Conservation (phyloP, 1,140 invertebrate genomes). For the Trichoplusia ni region DNA sequence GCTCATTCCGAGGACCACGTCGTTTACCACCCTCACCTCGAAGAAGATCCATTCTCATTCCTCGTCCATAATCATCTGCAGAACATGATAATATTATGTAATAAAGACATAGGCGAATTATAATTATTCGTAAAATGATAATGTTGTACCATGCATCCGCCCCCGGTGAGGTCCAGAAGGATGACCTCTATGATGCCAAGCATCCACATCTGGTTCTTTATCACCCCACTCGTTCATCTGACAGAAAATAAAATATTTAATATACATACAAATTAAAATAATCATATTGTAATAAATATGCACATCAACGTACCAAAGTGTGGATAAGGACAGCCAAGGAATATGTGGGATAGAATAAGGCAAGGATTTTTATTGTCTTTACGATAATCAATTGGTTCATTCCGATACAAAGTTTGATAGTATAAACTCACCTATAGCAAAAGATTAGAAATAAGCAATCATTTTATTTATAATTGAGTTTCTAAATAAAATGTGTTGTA, state of each 20-base stretch:
- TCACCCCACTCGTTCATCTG: constrained; percentile 78
- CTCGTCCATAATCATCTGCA: constrained; percentile 71
- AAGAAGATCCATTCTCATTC: constrained; percentile 64
- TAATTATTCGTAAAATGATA: neutral
- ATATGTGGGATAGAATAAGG: constrained; percentile 74
- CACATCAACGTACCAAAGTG: constrained; percentile 65
- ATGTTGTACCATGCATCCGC: constrained; percentile 63
- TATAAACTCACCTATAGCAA: constrained; percentile 65
- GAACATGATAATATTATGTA: no score
- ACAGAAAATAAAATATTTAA: constrained; percentile 22
- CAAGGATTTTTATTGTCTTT: constrained; percentile 62
- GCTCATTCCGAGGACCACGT: constrained; percentile 52
- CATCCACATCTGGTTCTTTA: constrained; percentile 70
- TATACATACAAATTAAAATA: constrained; percentile 26
- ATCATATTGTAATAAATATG: constrained; percentile 22
- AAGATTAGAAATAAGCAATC: constrained; percentile 30
- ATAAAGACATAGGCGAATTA: no score
- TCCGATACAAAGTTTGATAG: constrained; percentile 62
- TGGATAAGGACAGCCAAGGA: constrained; percentile 77
- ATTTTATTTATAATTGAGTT: constrained; percentile 1
- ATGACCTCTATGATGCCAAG: constrained; percentile 74
- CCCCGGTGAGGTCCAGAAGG: constrained; percentile 64
- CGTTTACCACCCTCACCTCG: constrained; percentile 58
- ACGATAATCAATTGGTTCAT: constrained; percentile 72
- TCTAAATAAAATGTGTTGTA: neutral